Percentiles rank a stretch among this genome's conserved stretches.
Evolutionary conservation across 2,888 invertebrate genomes (phyloP).

Genomic region (Buathra laborator): DNA sequence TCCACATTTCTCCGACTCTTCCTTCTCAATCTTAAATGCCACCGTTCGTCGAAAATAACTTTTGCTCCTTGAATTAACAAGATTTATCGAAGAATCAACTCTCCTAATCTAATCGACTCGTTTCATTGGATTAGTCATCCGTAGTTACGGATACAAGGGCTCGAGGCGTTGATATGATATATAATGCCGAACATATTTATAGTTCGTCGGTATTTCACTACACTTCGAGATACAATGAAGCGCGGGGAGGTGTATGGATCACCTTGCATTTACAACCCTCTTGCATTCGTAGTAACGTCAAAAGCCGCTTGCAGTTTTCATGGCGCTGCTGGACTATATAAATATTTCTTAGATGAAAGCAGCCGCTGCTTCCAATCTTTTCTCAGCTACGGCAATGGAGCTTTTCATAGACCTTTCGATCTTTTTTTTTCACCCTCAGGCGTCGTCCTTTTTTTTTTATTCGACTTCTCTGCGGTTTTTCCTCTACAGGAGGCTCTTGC

Average conservation of each 20-base stretch:
- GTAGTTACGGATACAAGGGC: background rate
- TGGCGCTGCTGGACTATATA: slow-evolving; percentile 46
- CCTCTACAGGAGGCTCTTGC: background rate
- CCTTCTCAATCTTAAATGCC: background rate
- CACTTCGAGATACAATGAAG: slow-evolving; percentile 1
- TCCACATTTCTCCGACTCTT: too few relatives aligned
- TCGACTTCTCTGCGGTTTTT: background rate
- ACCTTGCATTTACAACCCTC: slow-evolving; percentile 16
- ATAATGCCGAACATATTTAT: background rate
- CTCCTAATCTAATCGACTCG: background rate
- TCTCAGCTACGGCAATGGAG: slow-evolving; percentile 28
- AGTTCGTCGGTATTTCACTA: slow-evolving; percentile 11
- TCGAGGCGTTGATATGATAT: slow-evolving; percentile 1
- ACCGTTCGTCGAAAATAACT: background rate
- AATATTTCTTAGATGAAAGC: slow-evolving; percentile 45
- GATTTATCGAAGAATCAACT: background rate
- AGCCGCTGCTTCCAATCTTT: slow-evolving; percentile 32
- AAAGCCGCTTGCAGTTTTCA: slow-evolving; percentile 44
- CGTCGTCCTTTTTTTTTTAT: slow-evolving; percentile 25
- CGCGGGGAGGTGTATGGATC: slow-evolving; percentile 24
- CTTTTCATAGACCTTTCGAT: slow-evolving; percentile 33
- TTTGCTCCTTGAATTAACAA: background rate
- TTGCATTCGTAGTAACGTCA: background rate
- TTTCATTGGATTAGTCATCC: background rate
- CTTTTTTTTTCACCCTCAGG: slow-evolving; percentile 5